Evolutionary conservation across 2,797 vertebrate genomes (phyloP).

Genomic region (Agapornis canus): DNA sequence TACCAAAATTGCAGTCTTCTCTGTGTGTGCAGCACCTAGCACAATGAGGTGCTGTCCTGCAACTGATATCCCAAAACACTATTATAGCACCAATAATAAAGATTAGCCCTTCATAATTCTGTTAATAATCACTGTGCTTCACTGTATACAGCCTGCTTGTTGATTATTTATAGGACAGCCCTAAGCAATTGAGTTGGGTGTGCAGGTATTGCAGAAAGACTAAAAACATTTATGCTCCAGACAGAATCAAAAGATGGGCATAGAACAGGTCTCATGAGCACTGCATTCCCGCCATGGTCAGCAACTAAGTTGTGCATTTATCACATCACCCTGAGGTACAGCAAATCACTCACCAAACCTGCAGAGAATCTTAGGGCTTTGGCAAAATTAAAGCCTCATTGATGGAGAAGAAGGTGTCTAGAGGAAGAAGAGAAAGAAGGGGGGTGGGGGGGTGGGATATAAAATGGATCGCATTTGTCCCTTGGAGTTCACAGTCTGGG

Average conservation of each 20-base stretch:
- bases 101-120: not conserved
- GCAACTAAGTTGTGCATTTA: not conserved
- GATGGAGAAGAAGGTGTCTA: not conserved
- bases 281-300: not conserved
- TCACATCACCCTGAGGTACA: not conserved
- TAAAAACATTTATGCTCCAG: not conserved
- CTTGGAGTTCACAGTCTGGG: not conserved
- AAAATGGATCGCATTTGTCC: not conserved
- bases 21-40: not conserved
- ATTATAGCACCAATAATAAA: not conserved
- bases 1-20: not conserved
- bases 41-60: not conserved
- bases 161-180: not conserved
- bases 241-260: not conserved
- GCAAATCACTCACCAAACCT: not conserved
- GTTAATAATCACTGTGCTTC: not conserved
- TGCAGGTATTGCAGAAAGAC: not conserved
- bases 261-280: not conserved
- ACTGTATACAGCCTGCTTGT: not conserved
- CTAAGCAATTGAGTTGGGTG: not conserved
- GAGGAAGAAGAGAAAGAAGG: not conserved
- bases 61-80: not conserved
- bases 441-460: too few relatives aligned
- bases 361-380: not conserved
- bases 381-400: not conserved